Conservation (phyloP, 2,888 invertebrate genomes). For the Orthosia gothica region DNA sequence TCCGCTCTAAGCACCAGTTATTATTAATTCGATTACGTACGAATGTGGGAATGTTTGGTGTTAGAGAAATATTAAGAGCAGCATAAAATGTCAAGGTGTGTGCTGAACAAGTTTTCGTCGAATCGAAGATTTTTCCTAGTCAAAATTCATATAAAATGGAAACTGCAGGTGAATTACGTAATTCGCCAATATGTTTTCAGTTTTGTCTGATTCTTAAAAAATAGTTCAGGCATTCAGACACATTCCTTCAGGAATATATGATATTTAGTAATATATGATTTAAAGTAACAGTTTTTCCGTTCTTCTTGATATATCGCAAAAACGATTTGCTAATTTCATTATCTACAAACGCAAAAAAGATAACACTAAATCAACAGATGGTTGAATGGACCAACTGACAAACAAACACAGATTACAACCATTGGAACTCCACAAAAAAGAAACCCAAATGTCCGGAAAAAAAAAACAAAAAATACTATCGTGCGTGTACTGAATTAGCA, state of each 20-base stretch:
- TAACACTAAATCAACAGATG: conserved; percentile 24
- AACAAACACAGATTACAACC: conserved; percentile 33
- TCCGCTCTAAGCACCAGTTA: conserved; percentile 60
- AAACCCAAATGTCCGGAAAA: conserved; percentile 24
- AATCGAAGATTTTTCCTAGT: not conserved
- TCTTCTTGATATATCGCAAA: not conserved
- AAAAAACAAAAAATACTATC: conserved; percentile 19
- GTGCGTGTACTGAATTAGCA: conserved; percentile 31
- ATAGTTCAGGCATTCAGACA: not conserved
- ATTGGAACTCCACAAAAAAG: conserved; percentile 9
- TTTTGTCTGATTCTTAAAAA: not conserved
- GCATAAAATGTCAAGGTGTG: not conserved
- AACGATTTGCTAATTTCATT: conserved; percentile 13
- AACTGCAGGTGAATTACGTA: not conserved
- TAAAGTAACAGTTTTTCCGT: not conserved
- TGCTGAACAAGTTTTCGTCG: not conserved
- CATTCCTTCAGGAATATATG: not conserved
- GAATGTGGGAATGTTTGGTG: conserved; percentile 64
- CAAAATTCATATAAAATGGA: not conserved
- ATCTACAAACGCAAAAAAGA: conserved; percentile 1
- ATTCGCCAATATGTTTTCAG: not conserved
- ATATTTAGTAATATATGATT: not conserved
- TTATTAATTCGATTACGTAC: conserved; percentile 61
- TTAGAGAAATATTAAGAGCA: conserved; percentile 12
- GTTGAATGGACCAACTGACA: conserved; percentile 12